These are phyloP conservation scores for Cebidichthys violaceus DNA, from an alignment of 2,113 vertebrate species.

Conservation along the genomic window DNA sequence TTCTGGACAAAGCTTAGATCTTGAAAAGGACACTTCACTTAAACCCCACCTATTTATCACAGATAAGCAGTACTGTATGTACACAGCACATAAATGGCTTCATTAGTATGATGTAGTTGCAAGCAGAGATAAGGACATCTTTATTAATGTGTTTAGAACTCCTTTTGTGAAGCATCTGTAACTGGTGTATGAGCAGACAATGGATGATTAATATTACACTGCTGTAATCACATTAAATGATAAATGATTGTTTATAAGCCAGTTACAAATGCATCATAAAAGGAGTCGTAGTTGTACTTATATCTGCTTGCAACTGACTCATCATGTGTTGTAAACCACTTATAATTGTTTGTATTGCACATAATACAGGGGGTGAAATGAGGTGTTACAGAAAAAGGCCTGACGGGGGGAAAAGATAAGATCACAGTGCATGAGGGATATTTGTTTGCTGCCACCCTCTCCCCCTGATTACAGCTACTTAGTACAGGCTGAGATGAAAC, in stretches of 20 bases:
- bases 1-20: not conserved
- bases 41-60: not conserved
- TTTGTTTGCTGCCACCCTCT: constrained; percentile 45
- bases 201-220: not conserved
- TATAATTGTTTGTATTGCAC: not conserved
- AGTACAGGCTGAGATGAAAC: constrained; percentile 56
- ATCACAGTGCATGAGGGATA: constrained; percentile 22
- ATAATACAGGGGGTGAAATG: not conserved
- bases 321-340: not conserved
- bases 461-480: constrained; percentile 59
- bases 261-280: not conserved
- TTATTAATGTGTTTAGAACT: constrained; percentile 4
- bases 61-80: not conserved
- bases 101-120: not conserved
- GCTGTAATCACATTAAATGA: not conserved
- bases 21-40: not conserved
- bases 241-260: not conserved
- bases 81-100: not conserved
- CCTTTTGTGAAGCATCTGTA: not conserved
- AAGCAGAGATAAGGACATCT: not conserved
- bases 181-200: not conserved
- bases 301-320: not conserved
- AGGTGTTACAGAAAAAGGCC: not conserved
- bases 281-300: not conserved
- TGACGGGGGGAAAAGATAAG: not conserved